phyloP scores from a whole-genome alignment of 1,140 invertebrate genomes.

The Drosophila chauvacae region DNA sequence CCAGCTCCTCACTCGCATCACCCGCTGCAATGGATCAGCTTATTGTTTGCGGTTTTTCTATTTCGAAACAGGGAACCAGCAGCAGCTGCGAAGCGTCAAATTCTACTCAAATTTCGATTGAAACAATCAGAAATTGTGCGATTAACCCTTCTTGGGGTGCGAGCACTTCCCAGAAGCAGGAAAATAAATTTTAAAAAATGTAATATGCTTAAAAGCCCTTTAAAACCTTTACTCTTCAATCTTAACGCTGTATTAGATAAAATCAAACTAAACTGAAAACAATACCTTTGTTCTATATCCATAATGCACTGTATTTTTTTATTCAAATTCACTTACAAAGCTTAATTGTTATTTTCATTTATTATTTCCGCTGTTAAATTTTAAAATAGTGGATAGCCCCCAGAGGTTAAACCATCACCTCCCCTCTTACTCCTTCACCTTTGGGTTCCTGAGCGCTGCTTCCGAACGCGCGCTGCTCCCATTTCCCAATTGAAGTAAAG shows the following conservation, averaged over 20 bases:
- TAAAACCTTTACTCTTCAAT: background rate
- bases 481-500: constrained; percentile 38
- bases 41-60: constrained; percentile 63
- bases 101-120: constrained; percentile 48
- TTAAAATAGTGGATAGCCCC: background rate
- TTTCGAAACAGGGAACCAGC: constrained; percentile 25
- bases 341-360: constrained; percentile 7
- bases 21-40: constrained; percentile 37
- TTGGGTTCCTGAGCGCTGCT: constrained; percentile 28
- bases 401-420: constrained; percentile 22
- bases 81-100: constrained; percentile 50
- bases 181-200: background rate
- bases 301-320: too few species aligned
- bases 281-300: too few species aligned
- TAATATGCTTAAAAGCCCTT: background rate
- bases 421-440: constrained; percentile 12
- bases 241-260: too few species aligned
- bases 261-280: background rate
- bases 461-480: constrained; percentile 41
- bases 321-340: background rate
- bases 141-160: constrained; percentile 35
- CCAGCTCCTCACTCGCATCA: background rate
- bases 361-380: background rate
- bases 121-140: constrained; percentile 51
- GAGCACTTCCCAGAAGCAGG: background rate